Base-by-base conservation (phyloP, 92 coral and sea anemone species). In the Siderastrea radians region DNA sequence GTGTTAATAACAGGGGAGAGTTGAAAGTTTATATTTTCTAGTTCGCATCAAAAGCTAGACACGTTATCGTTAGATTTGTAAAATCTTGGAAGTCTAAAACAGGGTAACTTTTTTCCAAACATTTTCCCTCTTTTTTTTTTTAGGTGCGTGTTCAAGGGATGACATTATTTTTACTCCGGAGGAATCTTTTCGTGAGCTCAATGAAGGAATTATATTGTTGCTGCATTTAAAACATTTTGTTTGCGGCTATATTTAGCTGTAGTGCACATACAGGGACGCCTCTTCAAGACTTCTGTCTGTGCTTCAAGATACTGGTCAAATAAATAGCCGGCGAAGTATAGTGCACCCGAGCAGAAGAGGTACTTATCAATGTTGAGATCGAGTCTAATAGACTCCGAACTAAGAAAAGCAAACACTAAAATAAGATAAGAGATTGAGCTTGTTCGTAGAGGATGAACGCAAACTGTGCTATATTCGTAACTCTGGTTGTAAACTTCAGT, bases 331-430 rank as follows among this genome's bases (percentile, higher is more conserved):
- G 47, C 64, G 38, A 74, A 2, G 78, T 7, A 19, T 9, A 19
- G 78, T 50, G 57, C 44, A 14, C 15, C 5, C 11, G 62, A 44
- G 43, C 47, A 26, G 14, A 13, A 67, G 73, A 79, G 78, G 78
- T 55, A 17, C 86, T 82, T 82, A 70, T 6, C 64, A 69, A 69
- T 70, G 78, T 67, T 81, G 75, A 58, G 57, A 55, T 82, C 78
- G 86, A 69, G 86, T 57, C 86, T 82, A 82, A 82, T 38, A 82
- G 86, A 82, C 86, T 70, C 78, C 86, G 68, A 58, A 1, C 62
- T 51, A 58, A 82, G 53, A 82, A 82, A 82, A 82, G 86, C 86
- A 82, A 82, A 82, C 86, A 82, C 76, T 19, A 71, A 57, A 74
- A 82, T 82, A 70, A 82, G 86, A 82, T 82, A 82, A 70, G 78